Evolutionary conservation across 2,888 invertebrate species (phyloP).

Genomic region (Uropetala carovei): DNA sequence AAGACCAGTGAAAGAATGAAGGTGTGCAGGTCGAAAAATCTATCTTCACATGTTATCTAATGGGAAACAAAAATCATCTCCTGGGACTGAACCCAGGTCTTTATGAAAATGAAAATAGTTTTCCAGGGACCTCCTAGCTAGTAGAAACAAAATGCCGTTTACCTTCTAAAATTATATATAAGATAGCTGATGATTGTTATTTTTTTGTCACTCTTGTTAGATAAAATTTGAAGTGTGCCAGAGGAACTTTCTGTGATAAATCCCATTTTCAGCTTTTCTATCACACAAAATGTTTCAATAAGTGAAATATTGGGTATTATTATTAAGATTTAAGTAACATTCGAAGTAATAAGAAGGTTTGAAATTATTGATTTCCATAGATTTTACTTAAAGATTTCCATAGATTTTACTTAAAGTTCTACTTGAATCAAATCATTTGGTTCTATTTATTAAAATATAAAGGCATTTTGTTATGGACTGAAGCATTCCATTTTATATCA

Average conservation of each 20-base stretch:
- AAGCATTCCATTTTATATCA: not conserved
- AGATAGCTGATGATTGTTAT: too few relatives aligned
- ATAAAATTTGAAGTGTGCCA: not conserved
- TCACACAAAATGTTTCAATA: not conserved
- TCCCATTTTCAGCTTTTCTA: slow-evolving; percentile 41
- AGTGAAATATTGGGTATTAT: not conserved
- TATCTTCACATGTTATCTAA: too few relatives aligned
- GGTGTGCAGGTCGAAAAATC: too few relatives aligned
- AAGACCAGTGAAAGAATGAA: too few relatives aligned
- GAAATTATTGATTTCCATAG: not conserved
- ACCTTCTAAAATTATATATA: too few relatives aligned
- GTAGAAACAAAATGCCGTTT: too few relatives aligned
- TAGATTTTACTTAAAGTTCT: not conserved
- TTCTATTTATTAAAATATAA: not conserved
- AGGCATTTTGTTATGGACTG: not conserved
- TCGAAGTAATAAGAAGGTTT: not conserved
- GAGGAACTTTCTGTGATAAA: slow-evolving; percentile 49
- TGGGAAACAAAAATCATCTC: too few relatives aligned
- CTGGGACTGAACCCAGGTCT: too few relatives aligned
- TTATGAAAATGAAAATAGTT: too few relatives aligned
- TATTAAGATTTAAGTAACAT: not conserved
- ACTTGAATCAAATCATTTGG: not conserved
- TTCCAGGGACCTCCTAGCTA: too few relatives aligned
- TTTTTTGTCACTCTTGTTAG: not conserved
- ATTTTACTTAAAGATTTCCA: not conserved